Evolutionary conservation across 2,113 vertebrate species (phyloP).

Genomic region (Mobula hypostoma): DNA sequence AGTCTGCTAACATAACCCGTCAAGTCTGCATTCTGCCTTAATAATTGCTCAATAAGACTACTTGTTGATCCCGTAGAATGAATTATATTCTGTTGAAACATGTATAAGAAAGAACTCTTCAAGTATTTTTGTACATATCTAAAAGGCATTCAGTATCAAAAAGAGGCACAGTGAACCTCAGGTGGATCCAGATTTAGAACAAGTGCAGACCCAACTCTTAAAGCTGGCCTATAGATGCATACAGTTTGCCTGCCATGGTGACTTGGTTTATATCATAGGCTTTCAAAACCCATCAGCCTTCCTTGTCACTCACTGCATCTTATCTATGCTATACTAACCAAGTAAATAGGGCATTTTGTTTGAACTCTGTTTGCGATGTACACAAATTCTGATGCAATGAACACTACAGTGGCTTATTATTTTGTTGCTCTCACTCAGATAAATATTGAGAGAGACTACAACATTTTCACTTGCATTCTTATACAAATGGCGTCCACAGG

Average conservation of each 20-base stretch:
- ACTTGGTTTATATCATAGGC: background rate
- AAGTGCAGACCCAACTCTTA: background rate
- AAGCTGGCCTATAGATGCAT: background rate
- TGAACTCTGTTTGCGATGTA: background rate
- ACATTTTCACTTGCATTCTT: background rate
- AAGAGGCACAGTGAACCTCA: background rate
- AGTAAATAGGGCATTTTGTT: background rate
- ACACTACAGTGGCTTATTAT: background rate
- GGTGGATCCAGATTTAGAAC: background rate
- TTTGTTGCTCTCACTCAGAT: background rate
- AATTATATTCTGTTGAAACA: slow-evolving; percentile 50
- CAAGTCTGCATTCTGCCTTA: slow-evolving; percentile 86
- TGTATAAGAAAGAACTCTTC: background rate
- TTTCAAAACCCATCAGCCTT: background rate
- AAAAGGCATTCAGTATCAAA: background rate
- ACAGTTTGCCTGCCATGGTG: background rate
- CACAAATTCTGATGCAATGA: background rate
- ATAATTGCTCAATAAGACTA: slow-evolving; percentile 73
- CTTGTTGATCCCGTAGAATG: slow-evolving; percentile 56
- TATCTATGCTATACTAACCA: background rate
- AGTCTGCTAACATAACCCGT: slow-evolving; percentile 82
- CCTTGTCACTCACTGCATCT: background rate
- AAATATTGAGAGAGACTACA: background rate
- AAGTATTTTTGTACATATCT: background rate
- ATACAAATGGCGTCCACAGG: background rate